These are phyloP conservation scores for Tetragnatha versicolor DNA, from an alignment of 1,140 invertebrate genomes.

Conservation along the genomic window DNA sequence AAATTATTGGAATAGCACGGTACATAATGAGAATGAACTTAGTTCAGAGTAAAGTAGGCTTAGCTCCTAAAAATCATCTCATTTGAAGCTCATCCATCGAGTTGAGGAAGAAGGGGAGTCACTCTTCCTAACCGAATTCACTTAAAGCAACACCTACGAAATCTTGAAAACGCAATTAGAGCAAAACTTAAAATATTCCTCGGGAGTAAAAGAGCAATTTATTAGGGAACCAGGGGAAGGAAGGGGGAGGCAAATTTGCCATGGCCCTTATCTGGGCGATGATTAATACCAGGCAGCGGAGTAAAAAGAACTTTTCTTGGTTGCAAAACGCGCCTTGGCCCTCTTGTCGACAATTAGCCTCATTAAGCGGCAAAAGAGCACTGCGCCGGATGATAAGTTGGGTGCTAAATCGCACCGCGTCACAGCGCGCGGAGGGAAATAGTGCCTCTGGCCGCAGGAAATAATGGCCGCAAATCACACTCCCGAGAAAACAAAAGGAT, in stretches of 20 bases:
- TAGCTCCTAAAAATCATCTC: no score
- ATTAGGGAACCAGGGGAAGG: slow-evolving; percentile 21
- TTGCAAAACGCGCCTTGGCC: slow-evolving; percentile 45
- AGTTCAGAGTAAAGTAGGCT: no score
- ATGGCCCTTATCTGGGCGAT: slow-evolving; percentile 36
- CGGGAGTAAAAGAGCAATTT: slow-evolving; percentile 37
- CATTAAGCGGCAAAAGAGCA: slow-evolving; percentile 39
- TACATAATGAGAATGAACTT: no score
- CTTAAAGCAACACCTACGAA: slow-evolving; percentile 37
- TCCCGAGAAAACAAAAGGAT: slow-evolving; percentile 48
- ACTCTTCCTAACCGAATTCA: slow-evolving; percentile 10
- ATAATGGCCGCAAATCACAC: slow-evolving; percentile 54
- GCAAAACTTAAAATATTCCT: slow-evolving; percentile 43
- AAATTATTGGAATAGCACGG: no score
- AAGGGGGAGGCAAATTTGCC: slow-evolving; percentile 3
- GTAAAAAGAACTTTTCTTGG: slow-evolving; percentile 37
- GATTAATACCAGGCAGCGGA: slow-evolving; percentile 35
- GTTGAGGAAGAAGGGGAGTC: no score
- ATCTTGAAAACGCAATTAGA: slow-evolving; percentile 49
- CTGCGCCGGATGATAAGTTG: slow-evolving; percentile 51
- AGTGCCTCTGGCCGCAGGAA: slow-evolving; percentile 49
- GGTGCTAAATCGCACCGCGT: slow-evolving; percentile 53
- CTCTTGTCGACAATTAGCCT: slow-evolving; percentile 54
- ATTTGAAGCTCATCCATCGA: no score
- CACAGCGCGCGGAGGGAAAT: slow-evolving; percentile 44